Base-by-base conservation (phyloP, 2,113 vertebrate species). In the Actenoides hombroni region DNA sequence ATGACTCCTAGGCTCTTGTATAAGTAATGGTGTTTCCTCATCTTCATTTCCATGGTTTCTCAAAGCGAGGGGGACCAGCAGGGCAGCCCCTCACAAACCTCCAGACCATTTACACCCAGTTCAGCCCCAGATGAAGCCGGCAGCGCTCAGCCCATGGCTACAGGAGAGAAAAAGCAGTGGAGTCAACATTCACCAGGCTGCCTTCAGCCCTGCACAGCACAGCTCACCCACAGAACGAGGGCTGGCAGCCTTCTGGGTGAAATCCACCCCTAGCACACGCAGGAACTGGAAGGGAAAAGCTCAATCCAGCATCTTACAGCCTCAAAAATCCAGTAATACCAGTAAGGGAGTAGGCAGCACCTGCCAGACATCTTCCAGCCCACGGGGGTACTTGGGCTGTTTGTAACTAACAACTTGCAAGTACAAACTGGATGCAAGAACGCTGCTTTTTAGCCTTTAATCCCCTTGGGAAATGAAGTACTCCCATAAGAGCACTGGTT, bases 111-210 rank as follows among this genome's bases (percentile, higher is more conserved):
- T 33, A 40, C n/a, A 16, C 18, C 26, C 8, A 5, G 53, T 13
- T 40, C 29, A 46, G 39, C 17, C 70, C 54, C 74, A 3, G 5
- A 3, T 1, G 2, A 57, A 65, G 24, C 44, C 39, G 4, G 65
- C 37, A 46, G n/a, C 3, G 0, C 18, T 24, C 3, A 0, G 29
- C 11, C 20, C 53, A 8, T 8, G 2, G 0, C 3, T 2, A 1
- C 24, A 3, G 10, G 20, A 68, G 26, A 18, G 9, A 33, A 35
- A 35, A 37, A 0, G 1, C 14, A 18, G 70, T 13, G 2, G 21
- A 60, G 39, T 15, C 11, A 1, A 1, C 13, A 5, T 13, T 17
- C 8, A 5, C 31, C 0, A 2, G 9, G 77, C 56, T 33, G n/a
- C 48, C 44, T 7, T 35, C 60, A 11, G 23, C 46, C 16, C 65